Base-by-base conservation (phyloP, 92 coral and sea anemone species). In the Anthopleura xanthogrammica region DNA sequence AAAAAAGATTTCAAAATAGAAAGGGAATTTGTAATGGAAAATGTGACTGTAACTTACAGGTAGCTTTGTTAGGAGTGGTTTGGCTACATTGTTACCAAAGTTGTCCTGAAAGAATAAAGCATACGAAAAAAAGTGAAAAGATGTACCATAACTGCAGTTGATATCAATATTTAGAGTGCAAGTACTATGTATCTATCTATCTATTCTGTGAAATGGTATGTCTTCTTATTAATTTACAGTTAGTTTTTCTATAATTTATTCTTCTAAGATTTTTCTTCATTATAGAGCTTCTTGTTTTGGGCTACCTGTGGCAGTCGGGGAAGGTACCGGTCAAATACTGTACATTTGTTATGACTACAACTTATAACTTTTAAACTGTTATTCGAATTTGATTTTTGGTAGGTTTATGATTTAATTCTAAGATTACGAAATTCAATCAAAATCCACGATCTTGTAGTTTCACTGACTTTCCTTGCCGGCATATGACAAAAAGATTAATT, bases 31-130 rank as follows among this genome's bases (percentile, higher is more conserved):
- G 20, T 50, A 23, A 24, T 23, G 6, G 65, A 11, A 8, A 78
- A 29, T 7, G 5, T 2, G 16, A 68, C 23, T 39, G 71, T 5
- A 52, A 87, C 95, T 91, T 87, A 93, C 98, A 16, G 98, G 98
- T 40, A 95, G 92, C 70, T 95, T 95, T 85, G 98, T 94, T 10
- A 95, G 80, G 39, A 94, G 92, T 20, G 98, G 98, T 82, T 95
- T 95, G 72, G 93, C 89, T 29, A 90, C 98, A 92, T 88, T 93
- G 73, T 86, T 89, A 14, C 98, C 98, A 89, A 95, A 95, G 89
- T 92, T 95, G 60, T 95, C 98, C 98, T 93, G 52, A 14, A 80
- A 68, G 7, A 24, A 23, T n/a, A 36, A 4, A 20, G 36, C 16
- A 14, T 36, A 48, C 75, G 36, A 29, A 29, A 83, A 58, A 82